Percentiles rank a stretch among this genome's conserved stretches.
Conservation (phyloP, 2,888 invertebrate species). For the Heteropelma amictum region DNA sequence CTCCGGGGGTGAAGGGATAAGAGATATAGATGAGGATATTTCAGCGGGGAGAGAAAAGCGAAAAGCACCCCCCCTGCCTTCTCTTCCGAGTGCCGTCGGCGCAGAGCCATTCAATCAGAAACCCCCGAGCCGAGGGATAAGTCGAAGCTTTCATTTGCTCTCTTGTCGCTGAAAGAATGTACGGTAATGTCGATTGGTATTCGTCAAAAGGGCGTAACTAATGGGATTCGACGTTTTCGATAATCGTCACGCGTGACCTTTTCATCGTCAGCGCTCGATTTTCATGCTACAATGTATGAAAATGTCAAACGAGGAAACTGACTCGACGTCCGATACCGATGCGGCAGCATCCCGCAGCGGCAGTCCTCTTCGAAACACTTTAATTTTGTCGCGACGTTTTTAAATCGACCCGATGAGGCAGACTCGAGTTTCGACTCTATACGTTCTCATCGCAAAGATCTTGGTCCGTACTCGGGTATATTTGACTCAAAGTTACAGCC, state of each 20-base stretch:
- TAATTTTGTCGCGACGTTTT: too few species aligned
- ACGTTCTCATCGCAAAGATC: not conserved
- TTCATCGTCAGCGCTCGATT: slow-evolving; percentile 14
- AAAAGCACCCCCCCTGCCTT: too few species aligned
- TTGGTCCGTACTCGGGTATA: too few species aligned
- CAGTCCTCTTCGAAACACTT: too few species aligned
- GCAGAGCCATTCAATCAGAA: slow-evolving; percentile 77
- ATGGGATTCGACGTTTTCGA: slow-evolving; percentile 18
- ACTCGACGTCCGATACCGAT: slow-evolving; percentile 63
- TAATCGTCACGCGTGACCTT: slow-evolving; percentile 35
- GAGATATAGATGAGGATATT: slow-evolving; percentile 28
- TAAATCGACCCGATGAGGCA: too few species aligned
- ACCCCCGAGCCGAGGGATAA: slow-evolving; percentile 70
- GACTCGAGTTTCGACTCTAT: too few species aligned
- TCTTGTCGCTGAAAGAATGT: slow-evolving; percentile 54
- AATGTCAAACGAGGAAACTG: slow-evolving; percentile 13
- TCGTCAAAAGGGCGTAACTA: slow-evolving; percentile 4
- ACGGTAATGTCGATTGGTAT: slow-evolving; percentile 16
- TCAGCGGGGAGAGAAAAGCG: slow-evolving; percentile 46
- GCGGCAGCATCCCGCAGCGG: too few species aligned
- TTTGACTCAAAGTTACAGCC: too few species aligned
- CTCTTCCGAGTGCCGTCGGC: slow-evolving; percentile 71
- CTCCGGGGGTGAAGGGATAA: slow-evolving; percentile 14
- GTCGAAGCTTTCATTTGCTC: slow-evolving; percentile 71
- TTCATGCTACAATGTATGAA: not conserved